These are phyloP conservation scores for Eurystomus glaucurus DNA, from an alignment of 2,797 vertebrate species.

Conservation along the genomic window DNA sequence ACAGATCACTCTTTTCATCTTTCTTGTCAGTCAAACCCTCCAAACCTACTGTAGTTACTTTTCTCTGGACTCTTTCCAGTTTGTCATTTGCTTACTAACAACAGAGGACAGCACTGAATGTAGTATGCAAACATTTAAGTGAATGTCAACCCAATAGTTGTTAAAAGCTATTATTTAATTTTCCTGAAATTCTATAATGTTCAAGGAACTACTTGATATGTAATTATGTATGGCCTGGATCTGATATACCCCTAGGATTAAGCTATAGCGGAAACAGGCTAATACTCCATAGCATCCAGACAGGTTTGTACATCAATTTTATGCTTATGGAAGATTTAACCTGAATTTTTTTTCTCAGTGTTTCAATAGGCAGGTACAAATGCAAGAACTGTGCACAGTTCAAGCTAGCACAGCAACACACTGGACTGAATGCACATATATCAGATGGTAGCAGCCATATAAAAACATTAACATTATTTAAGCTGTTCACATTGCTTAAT, in stretches of 20 bases:
- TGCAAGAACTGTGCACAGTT: background rate
- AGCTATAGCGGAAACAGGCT: background rate
- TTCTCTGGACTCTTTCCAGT: background rate
- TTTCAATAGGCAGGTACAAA: background rate
- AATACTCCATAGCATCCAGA: background rate
- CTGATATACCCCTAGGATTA: background rate
- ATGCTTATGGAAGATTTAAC: background rate
- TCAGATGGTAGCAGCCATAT: background rate
- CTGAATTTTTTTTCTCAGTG: background rate
- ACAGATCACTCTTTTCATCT: background rate
- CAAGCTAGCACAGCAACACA: background rate
- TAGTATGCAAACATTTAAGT: background rate
- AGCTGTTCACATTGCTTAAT: background rate
- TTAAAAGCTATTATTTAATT: background rate
- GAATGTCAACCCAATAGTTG: background rate
- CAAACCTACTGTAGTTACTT: background rate
- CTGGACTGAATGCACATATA: background rate
- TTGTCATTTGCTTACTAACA: background rate
- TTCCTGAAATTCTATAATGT: background rate
- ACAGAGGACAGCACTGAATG: too few species aligned
- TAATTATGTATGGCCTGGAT: background rate
- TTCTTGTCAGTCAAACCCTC: background rate
- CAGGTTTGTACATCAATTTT: background rate
- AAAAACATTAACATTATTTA: background rate
- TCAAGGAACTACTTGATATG: background rate